phyloP scores from a whole-genome alignment of 2,797 vertebrate species.

The Okamejei kenojei region DNA sequence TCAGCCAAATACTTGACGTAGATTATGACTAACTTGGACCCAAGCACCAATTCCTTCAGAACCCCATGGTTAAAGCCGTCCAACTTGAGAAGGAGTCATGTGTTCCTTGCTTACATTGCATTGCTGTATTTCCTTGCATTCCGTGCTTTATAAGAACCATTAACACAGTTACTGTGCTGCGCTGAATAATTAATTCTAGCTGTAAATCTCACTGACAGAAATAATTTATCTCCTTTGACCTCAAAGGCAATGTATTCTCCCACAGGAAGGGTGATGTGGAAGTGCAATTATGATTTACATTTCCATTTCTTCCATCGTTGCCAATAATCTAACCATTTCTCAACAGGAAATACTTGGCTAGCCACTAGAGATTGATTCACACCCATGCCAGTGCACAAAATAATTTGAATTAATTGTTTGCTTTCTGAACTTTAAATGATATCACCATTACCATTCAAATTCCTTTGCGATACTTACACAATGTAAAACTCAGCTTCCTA shows the following conservation, averaged over 20 bases:
- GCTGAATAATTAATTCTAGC: not conserved
- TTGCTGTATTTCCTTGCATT: too few species aligned
- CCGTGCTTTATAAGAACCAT: not conserved
- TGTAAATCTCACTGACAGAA: not conserved
- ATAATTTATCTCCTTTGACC: conserved; percentile 13
- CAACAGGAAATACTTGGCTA: not conserved
- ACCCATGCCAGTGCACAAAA: not conserved
- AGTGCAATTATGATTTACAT: conserved; percentile 32
- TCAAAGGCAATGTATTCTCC: conserved; percentile 1
- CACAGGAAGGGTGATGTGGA: conserved; percentile 7
- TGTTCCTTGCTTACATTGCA: not conserved
- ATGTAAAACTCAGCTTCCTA: not conserved
- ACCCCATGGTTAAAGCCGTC: too few species aligned
- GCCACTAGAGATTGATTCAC: not conserved
- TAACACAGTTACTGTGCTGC: not conserved
- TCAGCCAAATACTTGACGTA: too few species aligned
- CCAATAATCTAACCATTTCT: not conserved
- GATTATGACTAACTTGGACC: too few species aligned
- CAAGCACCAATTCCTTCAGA: too few species aligned
- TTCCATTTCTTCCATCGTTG: not conserved
- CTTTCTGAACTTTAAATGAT: not conserved
- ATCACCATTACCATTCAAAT: not conserved
- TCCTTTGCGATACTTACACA: not conserved
- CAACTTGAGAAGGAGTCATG: too few species aligned
- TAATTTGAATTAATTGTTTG: not conserved